Evolutionary conservation across 2,888 invertebrate genomes (phyloP), one percentile per base, ranked within the genome.

Genomic region (Andrena haemorrhoa): DNA sequence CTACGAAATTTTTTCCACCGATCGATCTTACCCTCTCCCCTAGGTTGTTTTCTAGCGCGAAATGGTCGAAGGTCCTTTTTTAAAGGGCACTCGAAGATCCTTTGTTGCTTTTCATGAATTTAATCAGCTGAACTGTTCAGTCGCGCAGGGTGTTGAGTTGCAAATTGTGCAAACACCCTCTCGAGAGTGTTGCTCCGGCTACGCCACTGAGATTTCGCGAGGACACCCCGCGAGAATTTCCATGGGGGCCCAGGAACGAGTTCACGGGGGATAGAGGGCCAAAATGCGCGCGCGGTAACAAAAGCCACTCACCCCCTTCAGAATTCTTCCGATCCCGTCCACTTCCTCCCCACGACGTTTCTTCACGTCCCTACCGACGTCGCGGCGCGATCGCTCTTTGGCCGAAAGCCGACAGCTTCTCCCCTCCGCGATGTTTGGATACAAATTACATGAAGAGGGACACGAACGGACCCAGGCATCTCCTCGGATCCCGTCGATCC

Each of bases 401-500:
- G 84, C 75, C 79, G 74, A 81, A 65, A 83, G 91, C 91, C 92
- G 92, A 91, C 91, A 88, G 89, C 80, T 88, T 86, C 89, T 90
- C 87, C 89, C 86, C 82, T 85, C 87, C 86, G 88, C 85, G 92
- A 92, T 92, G 92, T 91, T 92, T 89, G 91, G 93, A 93, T 93
- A 93, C 93, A 93, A 93, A 93, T 93, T 93, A 93, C 93, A 93
- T 84, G 92, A 92, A 90, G 91, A 89, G 89, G 88, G 92, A 91
- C 88, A 90, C 87, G 85, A 60, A 78, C 74, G 74, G 77, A 61
- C 63, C 76, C 41, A 61, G 69, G 65, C 72, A 83, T 83, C 83
- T 71, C 66, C 75, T 31, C 58, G 49, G 64, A 41, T 65, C 26
- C 77, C 49, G 49, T 41, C 61, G 51, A 66, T 73, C 73, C 65